Evolutionary conservation across 2,888 invertebrate species (phyloP).

Genomic region (Hirtodrosophila confusa): DNA sequence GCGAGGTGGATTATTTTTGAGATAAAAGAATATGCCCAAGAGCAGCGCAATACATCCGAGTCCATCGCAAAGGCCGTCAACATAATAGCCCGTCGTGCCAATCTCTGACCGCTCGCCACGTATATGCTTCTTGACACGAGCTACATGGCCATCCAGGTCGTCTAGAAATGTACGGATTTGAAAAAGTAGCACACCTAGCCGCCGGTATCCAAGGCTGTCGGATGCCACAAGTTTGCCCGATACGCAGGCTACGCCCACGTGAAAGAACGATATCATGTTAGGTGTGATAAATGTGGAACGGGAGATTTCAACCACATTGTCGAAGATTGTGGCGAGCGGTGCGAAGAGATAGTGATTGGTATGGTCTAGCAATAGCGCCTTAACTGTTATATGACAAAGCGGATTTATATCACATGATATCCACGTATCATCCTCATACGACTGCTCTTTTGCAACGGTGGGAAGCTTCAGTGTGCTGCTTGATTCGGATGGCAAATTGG

Average conservation of each 20-base stretch:
- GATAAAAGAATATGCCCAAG: slow-evolving; percentile 88
- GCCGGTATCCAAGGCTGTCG: slow-evolving; percentile 88
- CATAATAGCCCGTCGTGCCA: slow-evolving; percentile 91
- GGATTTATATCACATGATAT: slow-evolving; percentile 90
- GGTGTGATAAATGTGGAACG: slow-evolving; percentile 88
- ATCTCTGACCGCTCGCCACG: slow-evolving; percentile 91
- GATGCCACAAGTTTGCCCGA: slow-evolving; percentile 91
- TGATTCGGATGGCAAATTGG: slow-evolving; percentile 30
- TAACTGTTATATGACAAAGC: slow-evolving; percentile 92
- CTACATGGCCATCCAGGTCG: slow-evolving; percentile 94
- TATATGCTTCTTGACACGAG: slow-evolving; percentile 90
- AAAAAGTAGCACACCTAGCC: slow-evolving; percentile 91
- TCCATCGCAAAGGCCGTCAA: slow-evolving; percentile 93
- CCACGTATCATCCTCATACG: slow-evolving; percentile 83
- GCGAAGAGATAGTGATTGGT: slow-evolving; percentile 93
- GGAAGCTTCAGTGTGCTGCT: slow-evolving; percentile 47
- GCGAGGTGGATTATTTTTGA: slow-evolving; percentile 90
- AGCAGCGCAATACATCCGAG: slow-evolving; percentile 90
- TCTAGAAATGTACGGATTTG: slow-evolving; percentile 93
- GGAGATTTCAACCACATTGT: slow-evolving; percentile 88
- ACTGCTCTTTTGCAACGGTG: slow-evolving; percentile 55
- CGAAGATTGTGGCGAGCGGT: slow-evolving; percentile 90
- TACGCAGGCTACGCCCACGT: slow-evolving; percentile 90
- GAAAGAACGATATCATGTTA: slow-evolving; percentile 92
- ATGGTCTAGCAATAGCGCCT: slow-evolving; percentile 92